Conservation (phyloP, 2,888 invertebrate genomes). For the Tachina lurida region DNA sequence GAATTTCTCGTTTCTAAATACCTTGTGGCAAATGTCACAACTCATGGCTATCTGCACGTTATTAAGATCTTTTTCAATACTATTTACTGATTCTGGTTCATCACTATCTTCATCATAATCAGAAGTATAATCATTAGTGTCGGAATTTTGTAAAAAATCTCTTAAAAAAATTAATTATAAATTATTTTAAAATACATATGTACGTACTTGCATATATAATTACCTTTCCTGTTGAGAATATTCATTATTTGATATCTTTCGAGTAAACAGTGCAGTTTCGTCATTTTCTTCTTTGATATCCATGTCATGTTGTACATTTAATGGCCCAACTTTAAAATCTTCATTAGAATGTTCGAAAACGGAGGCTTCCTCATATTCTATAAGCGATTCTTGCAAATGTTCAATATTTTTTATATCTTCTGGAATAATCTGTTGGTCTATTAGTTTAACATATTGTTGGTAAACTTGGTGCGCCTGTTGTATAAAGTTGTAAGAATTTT, state of each 20-base stretch:
- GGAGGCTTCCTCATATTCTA: conserved; percentile 30
- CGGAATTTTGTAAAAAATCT: conserved; percentile 7
- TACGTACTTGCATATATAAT: not conserved
- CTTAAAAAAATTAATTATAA: conserved; percentile 20
- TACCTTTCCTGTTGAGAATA: conserved; percentile 52
- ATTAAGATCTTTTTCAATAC: conserved; percentile 1
- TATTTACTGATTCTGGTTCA: conserved; percentile 42
- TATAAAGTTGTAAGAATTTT: conserved; percentile 52
- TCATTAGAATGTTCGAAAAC: not conserved
- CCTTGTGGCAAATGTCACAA: conserved; percentile 65
- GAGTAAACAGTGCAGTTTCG: conserved; percentile 17
- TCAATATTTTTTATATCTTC: conserved; percentile 47
- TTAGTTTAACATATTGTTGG: conserved; percentile 22
- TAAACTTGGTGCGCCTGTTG: conserved; percentile 30
- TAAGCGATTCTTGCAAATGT: conserved; percentile 54
- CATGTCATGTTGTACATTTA: conserved; percentile 14
- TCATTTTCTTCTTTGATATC: conserved; percentile 31
- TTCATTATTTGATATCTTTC: not conserved
- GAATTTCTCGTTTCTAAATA: conserved; percentile 54
- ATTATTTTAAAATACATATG: not conserved
- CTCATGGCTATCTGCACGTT: conserved; percentile 46
- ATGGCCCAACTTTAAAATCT: conserved; percentile 35
- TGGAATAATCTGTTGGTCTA: not conserved
- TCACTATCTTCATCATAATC: conserved; percentile 38
- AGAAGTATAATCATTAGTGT: conserved; percentile 25